Conservation (phyloP, 2,113 vertebrate genomes). For the Psilopsiagon aurifrons region DNA sequence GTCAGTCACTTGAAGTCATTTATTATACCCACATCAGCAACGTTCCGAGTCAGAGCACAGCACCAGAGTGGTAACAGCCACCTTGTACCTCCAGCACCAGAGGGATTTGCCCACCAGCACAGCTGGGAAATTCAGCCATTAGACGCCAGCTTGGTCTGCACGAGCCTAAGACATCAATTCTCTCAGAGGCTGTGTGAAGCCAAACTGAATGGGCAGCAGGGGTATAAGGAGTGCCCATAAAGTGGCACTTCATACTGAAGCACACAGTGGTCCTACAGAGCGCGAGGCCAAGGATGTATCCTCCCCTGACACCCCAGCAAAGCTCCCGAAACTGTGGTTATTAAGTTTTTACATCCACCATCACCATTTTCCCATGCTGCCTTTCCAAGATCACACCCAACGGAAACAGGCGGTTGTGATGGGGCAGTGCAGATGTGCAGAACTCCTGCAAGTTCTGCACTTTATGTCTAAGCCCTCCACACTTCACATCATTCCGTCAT, state of each 20-base stretch:
- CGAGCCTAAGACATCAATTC: rapidly evolving
- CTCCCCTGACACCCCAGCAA: background rate
- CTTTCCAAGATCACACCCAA: background rate
- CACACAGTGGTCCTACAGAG: rapidly evolving
- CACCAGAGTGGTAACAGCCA: background rate
- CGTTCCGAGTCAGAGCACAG: rapidly evolving
- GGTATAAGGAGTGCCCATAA: rapidly evolving
- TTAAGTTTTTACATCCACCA: background rate
- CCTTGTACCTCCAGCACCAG: background rate
- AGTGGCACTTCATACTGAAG: rapidly evolving
- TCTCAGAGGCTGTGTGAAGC: rapidly evolving
- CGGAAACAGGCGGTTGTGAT: rapidly evolving
- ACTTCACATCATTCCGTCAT: rapidly evolving
- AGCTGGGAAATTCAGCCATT: background rate
- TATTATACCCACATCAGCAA: background rate
- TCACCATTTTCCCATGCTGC: background rate
- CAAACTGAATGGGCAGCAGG: rapidly evolving
- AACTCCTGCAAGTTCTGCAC: background rate
- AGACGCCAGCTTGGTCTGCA: background rate
- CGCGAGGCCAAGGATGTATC: background rate
- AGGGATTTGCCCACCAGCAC: background rate
- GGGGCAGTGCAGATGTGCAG: background rate
- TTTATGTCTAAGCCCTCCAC: background rate
- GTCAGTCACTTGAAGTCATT: background rate
- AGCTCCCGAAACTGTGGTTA: background rate